A percentile compares a stretch with the other conserved stretches of the same genome.
Evolutionary conservation across 1,140 invertebrate genomes (phyloP).

Genomic region (Neodiprion lecontei): DNA sequence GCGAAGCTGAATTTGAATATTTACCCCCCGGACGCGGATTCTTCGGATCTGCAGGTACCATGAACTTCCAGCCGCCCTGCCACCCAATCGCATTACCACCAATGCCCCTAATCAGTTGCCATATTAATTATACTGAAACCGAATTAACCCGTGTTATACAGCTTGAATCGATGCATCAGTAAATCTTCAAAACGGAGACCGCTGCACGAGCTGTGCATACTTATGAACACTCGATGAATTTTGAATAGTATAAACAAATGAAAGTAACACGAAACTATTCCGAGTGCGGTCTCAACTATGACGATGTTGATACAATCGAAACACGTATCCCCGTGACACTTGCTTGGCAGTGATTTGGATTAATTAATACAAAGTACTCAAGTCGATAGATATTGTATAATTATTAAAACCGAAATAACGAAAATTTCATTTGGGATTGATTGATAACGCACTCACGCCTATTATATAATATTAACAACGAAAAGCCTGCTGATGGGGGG

Average conservation of each 20-base stretch:
- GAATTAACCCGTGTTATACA: neutral
- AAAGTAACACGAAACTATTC: too few species aligned
- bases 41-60: conserved; percentile 30
- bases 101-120: neutral
- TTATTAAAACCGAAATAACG: neutral
- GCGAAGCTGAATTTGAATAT: conserved; percentile 27
- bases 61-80: conserved; percentile 19
- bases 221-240: too few species aligned
- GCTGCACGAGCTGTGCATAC: too few species aligned
- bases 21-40: conserved; percentile 20
- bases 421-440: neutral
- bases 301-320: too few species aligned
- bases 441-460: neutral
- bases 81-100: neutral
- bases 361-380: neutral
- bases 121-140: neutral
- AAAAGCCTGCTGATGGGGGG: neutral
- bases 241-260: too few species aligned
- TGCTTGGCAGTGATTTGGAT: conserved; percentile 44
- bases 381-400: too few species aligned
- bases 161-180: neutral
- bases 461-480: neutral
- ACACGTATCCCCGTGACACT: conserved; percentile 25
- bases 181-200: too few species aligned
- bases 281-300: too few species aligned